phyloP scores from a whole-genome alignment of 2,113 vertebrate genomes.

The Bambusicola thoracicus region DNA sequence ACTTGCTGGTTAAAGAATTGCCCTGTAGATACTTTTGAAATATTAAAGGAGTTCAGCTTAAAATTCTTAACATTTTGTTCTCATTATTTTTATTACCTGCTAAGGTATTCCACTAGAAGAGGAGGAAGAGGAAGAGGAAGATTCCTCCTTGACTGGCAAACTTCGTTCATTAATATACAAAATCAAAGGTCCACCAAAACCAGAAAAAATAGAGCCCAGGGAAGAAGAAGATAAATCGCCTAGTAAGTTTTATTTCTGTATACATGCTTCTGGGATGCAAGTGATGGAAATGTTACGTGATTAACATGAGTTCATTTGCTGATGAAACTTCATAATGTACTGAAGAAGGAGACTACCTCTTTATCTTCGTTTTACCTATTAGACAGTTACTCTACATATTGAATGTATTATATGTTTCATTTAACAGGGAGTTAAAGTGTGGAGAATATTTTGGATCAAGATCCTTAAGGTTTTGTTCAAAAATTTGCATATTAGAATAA shows the following conservation, averaged over 20 bases:
- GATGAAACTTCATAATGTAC: neutral
- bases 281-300: neutral
- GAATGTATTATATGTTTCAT: neutral
- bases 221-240: slow-evolving; percentile 87
- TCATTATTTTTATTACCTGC: slow-evolving; percentile 36
- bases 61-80: neutral
- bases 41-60: neutral
- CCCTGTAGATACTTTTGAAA: neutral
- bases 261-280: neutral
- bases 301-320: neutral
- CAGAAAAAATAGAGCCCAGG: slow-evolving; percentile 80
- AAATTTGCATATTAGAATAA: neutral
- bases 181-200: slow-evolving; percentile 89
- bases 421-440: neutral
- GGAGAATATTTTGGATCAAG: neutral
- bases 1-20: neutral
- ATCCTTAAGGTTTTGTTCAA: neutral
- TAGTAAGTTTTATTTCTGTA: slow-evolving; percentile 80
- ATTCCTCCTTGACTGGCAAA: slow-evolving; percentile 88
- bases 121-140: slow-evolving; percentile 86
- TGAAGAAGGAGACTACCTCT: neutral
- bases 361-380: neutral
- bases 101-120: slow-evolving; percentile 95
- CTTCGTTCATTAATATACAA: slow-evolving; percentile 89
- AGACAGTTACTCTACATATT: neutral